Evolutionary conservation across 2,113 vertebrate genomes (phyloP).

Genomic region (Lanius ludovicianus): DNA sequence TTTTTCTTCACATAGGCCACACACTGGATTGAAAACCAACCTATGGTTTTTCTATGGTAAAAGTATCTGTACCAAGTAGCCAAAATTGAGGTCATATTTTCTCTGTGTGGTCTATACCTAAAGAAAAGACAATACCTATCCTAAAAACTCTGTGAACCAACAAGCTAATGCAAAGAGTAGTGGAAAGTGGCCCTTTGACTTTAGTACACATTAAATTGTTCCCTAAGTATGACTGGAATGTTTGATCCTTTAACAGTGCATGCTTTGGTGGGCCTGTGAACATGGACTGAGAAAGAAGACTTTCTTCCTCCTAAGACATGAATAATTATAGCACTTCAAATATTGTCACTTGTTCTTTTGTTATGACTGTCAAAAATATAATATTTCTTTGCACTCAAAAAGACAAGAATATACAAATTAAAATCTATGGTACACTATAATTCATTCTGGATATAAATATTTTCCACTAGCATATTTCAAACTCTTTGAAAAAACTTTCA

Average conservation of each 20-base stretch:
- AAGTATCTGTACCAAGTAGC: not conserved
- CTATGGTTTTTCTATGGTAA: not conserved
- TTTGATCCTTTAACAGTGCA: not conserved
- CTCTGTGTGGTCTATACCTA: not conserved
- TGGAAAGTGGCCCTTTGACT: not conserved
- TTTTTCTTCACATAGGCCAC: not conserved
- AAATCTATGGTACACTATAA: not conserved
- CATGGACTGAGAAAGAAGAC: not conserved
- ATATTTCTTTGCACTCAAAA: not conserved
- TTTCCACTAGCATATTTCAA: not conserved
- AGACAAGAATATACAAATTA: not conserved
- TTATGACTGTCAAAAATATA: not conserved
- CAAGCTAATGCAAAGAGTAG: not conserved
- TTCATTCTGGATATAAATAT: not conserved
- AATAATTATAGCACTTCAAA: constrained; percentile 9
- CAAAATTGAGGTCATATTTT: not conserved
- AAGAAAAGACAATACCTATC: not conserved
- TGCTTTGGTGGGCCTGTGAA: not conserved
- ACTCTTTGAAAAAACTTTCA: not conserved
- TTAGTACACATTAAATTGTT: not conserved
- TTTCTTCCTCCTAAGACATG: constrained; percentile 2
- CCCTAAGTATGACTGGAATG: not conserved
- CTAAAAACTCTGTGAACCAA: not conserved
- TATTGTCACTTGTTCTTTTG: constrained; percentile 3
- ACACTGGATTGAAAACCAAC: not conserved